Percentiles rank a stretch among this genome's conserved stretches.
These are phyloP conservation scores for Pseudocheirus occidentalis DNA, from an alignment of 2,797 vertebrate genomes.

Conservation along the genomic window DNA sequence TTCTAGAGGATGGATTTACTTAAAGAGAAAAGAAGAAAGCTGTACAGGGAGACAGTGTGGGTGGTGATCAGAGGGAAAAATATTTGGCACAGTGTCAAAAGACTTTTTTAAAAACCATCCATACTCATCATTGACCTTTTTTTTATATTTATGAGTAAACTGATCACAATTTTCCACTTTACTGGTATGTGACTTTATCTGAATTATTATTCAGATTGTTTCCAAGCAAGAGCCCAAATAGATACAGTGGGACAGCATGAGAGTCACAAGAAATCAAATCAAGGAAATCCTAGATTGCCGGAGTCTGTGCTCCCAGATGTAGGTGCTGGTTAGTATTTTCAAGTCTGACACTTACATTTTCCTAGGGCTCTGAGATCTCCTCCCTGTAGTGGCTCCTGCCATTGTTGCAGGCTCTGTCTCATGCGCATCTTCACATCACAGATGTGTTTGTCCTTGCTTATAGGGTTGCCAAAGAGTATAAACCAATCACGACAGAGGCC, in stretches of 20 bases:
- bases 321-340: constrained; percentile 1
- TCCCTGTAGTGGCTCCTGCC: not conserved
- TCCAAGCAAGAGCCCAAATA: constrained; percentile 47
- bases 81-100: not conserved
- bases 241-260: constrained; percentile 7
- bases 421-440: not conserved
- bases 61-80: constrained; percentile 14
- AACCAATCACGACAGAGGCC: not conserved
- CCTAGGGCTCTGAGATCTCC: not conserved
- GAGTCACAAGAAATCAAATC: constrained; percentile 33
- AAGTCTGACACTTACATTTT: not conserved
- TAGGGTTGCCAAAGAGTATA: not conserved
- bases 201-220: constrained; percentile 43
- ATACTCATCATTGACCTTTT: not conserved
- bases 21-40: constrained; percentile 18
- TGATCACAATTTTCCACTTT: constrained; percentile 15
- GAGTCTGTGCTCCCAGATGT: constrained; percentile 42
- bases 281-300: constrained; percentile 17
- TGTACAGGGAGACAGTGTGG: not conserved
- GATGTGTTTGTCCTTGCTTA: not conserved
- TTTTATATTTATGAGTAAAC: not conserved
- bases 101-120: not conserved
- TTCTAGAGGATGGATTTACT: not conserved
- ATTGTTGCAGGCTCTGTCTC: not conserved
- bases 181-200: constrained; percentile 25